Percentiles rank a stretch among this genome's conserved stretches.
phyloP scores from a whole-genome alignment of 2,888 invertebrate species.

The Athalia circularis region DNA sequence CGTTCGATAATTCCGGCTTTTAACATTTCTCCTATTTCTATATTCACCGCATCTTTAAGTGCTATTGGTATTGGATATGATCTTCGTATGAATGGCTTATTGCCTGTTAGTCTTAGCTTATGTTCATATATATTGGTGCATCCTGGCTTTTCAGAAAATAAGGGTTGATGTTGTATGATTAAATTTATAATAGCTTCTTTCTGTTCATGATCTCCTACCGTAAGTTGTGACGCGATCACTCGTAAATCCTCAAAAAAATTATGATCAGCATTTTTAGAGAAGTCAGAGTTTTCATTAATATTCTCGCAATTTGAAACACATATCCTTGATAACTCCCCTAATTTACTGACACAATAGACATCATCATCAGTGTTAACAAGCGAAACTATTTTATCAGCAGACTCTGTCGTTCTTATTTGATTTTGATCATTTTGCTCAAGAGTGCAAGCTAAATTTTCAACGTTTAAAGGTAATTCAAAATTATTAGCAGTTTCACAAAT shows the following conservation, averaged over 20 bases:
- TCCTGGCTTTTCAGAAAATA: slow-evolving; percentile 54
- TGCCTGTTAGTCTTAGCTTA: slow-evolving; percentile 54
- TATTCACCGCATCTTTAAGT: slow-evolving; percentile 54
- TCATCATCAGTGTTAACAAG: neutral
- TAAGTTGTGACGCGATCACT: slow-evolving; percentile 10
- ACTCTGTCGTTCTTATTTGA: no score
- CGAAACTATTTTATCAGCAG: no score
- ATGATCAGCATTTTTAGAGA: neutral
- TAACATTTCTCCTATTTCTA: slow-evolving; percentile 58
- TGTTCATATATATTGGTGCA: slow-evolving; percentile 56
- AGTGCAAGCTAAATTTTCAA: no score
- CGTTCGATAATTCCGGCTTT: slow-evolving; percentile 58
- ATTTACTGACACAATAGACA: neutral
- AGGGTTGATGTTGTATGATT: slow-evolving; percentile 37
- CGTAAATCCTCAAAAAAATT: slow-evolving; percentile 44
- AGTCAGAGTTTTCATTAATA: neutral
- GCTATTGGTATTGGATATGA: slow-evolving; percentile 62
- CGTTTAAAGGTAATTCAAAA: neutral
- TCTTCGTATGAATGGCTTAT: slow-evolving; percentile 52
- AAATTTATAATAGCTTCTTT: slow-evolving; percentile 15
- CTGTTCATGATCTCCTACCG: slow-evolving; percentile 5
- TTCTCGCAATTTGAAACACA: neutral
- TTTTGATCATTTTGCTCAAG: no score
- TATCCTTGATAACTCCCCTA: neutral
- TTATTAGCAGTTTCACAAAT: neutral